Base-by-base conservation (phyloP, 2,113 vertebrate species). In the Corvus hawaiiensis region DNA sequence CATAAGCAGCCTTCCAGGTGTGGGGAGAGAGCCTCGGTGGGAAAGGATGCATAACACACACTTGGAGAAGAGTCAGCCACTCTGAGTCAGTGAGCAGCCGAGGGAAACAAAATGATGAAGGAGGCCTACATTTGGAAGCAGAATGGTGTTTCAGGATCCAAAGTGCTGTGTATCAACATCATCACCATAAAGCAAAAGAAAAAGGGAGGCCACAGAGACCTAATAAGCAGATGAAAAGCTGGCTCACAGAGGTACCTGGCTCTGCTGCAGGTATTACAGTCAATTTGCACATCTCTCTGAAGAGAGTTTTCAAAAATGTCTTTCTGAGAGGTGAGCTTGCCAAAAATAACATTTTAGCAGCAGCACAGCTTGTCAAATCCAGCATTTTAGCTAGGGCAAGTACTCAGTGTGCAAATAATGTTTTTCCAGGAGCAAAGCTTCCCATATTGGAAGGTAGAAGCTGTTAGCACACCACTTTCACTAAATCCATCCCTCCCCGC, bases 261-360 rank as follows among this genome's bases (percentile, higher is more conserved):
- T 97, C 92, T 95, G 90, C 76, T 92, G 87, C 96, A 97, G 97
- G 94, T 97, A 96, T 96, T 94, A 59, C 54, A 89, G 90, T 97
- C 94, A 94, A 95, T 98, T 97, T 93, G 93, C 95, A 97, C 96
- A 97, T 97, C 97, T 89, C 84, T 94, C 80, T 17, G 82, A 96
- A 96, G 55, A 94, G 32, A 95, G 30, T 52, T 95, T 97, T 97
- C 89, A 14, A 81, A 85, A 93, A 85, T 66, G 93, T 96, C 89
- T 95, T 93, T 93, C 77, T 51, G 35, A 68, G 55, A n/a, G 11
- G 37, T 9, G 15, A 32, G 2, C 30, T 89, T 94, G 97, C 97
- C 97, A 98, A 97, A 96, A 97, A 97, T 80, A 97, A 98, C 96
- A 97, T 97, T 97, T 97, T 96, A 97, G 92, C 91, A 89, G 91